These are phyloP conservation scores for Lethrus apterus DNA, from an alignment of 1,140 invertebrate species.

Conservation along the genomic window DNA sequence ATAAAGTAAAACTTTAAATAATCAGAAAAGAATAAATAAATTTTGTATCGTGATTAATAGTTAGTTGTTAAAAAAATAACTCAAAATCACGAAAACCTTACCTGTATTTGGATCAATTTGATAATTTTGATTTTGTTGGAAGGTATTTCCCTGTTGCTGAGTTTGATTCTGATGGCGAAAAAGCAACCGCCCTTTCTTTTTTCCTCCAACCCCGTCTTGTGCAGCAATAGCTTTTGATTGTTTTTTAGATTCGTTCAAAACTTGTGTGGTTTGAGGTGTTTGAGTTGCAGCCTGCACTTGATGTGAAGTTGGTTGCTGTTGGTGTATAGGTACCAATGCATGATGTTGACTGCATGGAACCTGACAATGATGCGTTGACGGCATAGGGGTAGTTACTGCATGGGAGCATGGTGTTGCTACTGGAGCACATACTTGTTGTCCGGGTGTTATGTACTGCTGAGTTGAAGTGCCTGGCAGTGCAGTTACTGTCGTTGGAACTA, in stretches of 20 bases:
- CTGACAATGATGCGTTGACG: constrained; percentile 30
- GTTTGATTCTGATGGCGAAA: constrained; percentile 27
- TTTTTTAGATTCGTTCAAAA: constrained; percentile 20
- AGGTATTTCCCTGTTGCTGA: constrained; percentile 18
- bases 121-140: constrained; percentile 34
- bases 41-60: too few species aligned
- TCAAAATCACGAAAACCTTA: too few species aligned
- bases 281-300: constrained; percentile 56
- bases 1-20: too few species aligned
- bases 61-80: too few species aligned
- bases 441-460: constrained; percentile 22
- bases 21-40: too few species aligned
- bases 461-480: constrained; percentile 22
- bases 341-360: constrained; percentile 33
- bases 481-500: constrained; percentile 24
- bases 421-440: constrained; percentile 18
- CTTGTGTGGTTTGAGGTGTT: constrained; percentile 34
- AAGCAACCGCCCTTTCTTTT: constrained; percentile 33
- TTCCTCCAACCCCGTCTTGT: constrained; percentile 37
- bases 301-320: constrained; percentile 34
- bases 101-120: constrained; percentile 36
- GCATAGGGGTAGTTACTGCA: constrained; percentile 17
- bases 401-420: constrained; percentile 25
- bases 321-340: constrained; percentile 23
- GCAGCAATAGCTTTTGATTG: constrained; percentile 15